Evolutionary conservation across 2,888 invertebrate species (phyloP).

Genomic region (Unio delphinus): DNA sequence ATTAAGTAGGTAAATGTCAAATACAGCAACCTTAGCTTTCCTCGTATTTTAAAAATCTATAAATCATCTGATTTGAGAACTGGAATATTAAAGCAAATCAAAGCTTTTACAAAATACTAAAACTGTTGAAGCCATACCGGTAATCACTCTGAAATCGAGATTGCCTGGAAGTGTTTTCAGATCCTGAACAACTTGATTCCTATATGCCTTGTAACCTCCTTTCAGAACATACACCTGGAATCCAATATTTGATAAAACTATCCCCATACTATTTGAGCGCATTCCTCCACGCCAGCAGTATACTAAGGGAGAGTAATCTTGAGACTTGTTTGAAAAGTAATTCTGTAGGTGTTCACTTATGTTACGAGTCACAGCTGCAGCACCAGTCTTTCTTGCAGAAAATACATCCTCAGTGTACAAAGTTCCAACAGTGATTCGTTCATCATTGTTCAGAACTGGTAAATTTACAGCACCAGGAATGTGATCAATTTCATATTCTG

Average conservation of each 20-base stretch:
- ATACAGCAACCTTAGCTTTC: too few species aligned
- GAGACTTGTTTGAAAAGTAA: conserved; percentile 33
- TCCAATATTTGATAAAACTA: conserved; percentile 47
- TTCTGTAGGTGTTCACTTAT: conserved; percentile 39
- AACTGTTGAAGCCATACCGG: conserved; percentile 30
- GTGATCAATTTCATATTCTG: conserved; percentile 48
- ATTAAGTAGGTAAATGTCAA: too few species aligned
- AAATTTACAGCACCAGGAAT: conserved; percentile 51
- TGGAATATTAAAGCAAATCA: too few species aligned
- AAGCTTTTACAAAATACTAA: background rate
- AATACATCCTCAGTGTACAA: conserved; percentile 33
- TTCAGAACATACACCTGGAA: conserved; percentile 40
- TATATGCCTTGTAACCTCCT: conserved; percentile 47
- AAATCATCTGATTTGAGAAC: too few species aligned
- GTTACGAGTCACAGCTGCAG: conserved; percentile 35
- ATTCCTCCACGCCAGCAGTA: conserved; percentile 56
- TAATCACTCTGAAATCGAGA: conserved; percentile 42
- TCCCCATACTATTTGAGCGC: conserved; percentile 46
- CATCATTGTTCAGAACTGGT: conserved; percentile 36
- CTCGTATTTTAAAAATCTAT: too few species aligned
- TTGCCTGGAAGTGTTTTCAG: conserved; percentile 31
- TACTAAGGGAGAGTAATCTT: conserved; percentile 40
- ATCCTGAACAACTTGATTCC: conserved; percentile 28
- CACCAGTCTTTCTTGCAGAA: conserved; percentile 46
- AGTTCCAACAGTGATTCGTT: conserved; percentile 42